A percentile compares a stretch with the other conserved stretches of the same genome.
These are phyloP conservation scores for Daubentonia madagascariensis DNA, from an alignment of 2,113 vertebrate species.

Conservation along the genomic window DNA sequence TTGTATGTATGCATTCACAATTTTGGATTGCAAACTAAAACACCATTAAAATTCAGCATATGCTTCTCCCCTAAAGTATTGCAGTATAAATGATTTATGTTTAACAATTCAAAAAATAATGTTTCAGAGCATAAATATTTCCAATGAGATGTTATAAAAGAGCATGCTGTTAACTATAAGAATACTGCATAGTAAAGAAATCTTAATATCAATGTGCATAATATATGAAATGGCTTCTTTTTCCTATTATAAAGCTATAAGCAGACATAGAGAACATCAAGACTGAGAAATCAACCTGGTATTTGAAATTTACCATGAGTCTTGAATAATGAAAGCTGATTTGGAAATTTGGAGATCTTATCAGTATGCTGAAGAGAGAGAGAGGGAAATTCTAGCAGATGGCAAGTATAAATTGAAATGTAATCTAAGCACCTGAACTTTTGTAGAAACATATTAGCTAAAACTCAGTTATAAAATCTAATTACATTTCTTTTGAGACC, in stretches of 20 bases:
- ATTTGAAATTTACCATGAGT: background rate
- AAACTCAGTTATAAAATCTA: constrained; percentile 35
- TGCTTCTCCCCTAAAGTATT: constrained; percentile 69
- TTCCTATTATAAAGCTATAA: constrained; percentile 41
- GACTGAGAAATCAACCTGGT: constrained; percentile 8
- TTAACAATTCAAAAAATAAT: constrained; percentile 66
- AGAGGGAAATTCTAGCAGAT: background rate
- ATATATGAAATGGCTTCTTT: constrained; percentile 37
- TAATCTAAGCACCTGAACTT: constrained; percentile 45
- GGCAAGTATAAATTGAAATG: constrained; percentile 17
- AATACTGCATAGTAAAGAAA: constrained; percentile 47
- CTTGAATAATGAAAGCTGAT: constrained; percentile 21
- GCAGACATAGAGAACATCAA: constrained; percentile 9
- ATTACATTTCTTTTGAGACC: background rate
- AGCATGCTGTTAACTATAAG: constrained; percentile 70
- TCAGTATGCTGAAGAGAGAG: background rate
- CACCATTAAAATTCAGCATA: constrained; percentile 79
- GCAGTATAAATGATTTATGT: constrained; percentile 79
- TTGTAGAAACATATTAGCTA: constrained; percentile 27
- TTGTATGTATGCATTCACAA: background rate
- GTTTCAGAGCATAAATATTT: constrained; percentile 71
- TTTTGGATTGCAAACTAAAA: constrained; percentile 73
- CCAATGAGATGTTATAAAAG: constrained; percentile 75
- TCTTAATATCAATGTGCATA: constrained; percentile 53
- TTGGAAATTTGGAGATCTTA: background rate